Evolutionary conservation across 1,140 invertebrate genomes (phyloP), one percentile per base, ranked within the genome.

Genomic region (Hylaeus volcanicus): DNA sequence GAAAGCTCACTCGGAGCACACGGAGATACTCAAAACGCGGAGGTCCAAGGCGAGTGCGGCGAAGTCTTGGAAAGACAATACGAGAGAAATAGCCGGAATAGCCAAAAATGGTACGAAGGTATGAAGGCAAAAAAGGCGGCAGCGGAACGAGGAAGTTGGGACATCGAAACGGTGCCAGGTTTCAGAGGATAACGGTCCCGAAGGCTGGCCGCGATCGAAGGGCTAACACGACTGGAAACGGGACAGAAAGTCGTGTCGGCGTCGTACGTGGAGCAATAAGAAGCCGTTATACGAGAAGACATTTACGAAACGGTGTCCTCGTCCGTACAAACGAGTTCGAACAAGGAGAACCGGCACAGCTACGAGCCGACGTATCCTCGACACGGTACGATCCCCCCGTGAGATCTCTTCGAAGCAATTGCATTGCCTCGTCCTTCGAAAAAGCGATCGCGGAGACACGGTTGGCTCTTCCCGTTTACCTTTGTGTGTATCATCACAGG

Each of bases 201-300:
- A 45, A 66, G 48, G 61, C 45, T 56, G 26, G 65, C 63, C 26
- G 73, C 45, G 64, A 77, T 73, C 70, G 81, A 77, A 56, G 58
- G 51, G 55, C 64, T 64, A 39, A 51, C 39, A 56, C 37, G 45
- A 14, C 61, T 71, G 61, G 39, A 73, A 80, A 70, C 64, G 68
- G 74, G 71, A 76, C 76, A 41, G 76, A 82, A 74, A 79, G 78
- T 85, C 78, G 74, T 83, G 65, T 76, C 48, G 72, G 69, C 65
- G 41, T 71, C 84, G 86, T 83, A 81, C 78, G 71, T 74, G 68
- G 72, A 63, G 76, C 82, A 86, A 86, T 88, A 88, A 86, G 84
- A 86, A 85, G 82, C 65, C 61, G 70, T 82, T 85, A 81, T 88
- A 79, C 82, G 65, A 82, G 81, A 84, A 76, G 83, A 76, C 87